Percentiles rank a stretch among this genome's conserved stretches.
phyloP scores from a whole-genome alignment of 2,113 vertebrate genomes.

The Dryoscopus gambensis region DNA sequence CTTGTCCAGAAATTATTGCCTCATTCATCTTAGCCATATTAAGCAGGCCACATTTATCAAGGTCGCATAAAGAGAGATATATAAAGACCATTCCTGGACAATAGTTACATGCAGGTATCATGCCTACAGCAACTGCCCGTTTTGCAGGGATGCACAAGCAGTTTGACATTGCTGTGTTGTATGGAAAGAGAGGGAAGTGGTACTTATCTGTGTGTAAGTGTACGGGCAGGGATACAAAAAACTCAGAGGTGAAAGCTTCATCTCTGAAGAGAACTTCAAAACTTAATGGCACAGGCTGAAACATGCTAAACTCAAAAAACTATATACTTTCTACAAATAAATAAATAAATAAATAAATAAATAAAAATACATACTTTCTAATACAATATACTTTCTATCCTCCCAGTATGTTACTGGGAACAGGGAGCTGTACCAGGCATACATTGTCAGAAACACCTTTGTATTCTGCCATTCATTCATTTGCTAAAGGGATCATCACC shows the following conservation, averaged over 20 bases:
- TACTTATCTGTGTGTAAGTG: neutral
- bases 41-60: conserved; percentile 60
- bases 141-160: neutral
- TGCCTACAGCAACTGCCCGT: neutral
- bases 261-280: neutral
- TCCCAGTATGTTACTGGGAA: neutral
- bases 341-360: too few species aligned
- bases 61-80: conserved; percentile 9
- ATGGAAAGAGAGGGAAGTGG: neutral
- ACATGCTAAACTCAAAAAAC: neutral
- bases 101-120: neutral
- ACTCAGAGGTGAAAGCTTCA: neutral
- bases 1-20: conserved; percentile 64
- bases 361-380: too few species aligned
- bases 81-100: neutral
- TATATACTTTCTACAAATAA: too few species aligned
- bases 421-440: neutral
- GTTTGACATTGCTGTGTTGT: neutral
- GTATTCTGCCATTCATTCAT: neutral
- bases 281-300: neutral
- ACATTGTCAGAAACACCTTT: neutral
- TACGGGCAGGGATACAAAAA: neutral
- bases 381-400: neutral
- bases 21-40: conserved; percentile 66
- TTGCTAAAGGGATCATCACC: neutral